Conservation (phyloP, 2,113 vertebrate species). For the Pandion haliaetus region DNA sequence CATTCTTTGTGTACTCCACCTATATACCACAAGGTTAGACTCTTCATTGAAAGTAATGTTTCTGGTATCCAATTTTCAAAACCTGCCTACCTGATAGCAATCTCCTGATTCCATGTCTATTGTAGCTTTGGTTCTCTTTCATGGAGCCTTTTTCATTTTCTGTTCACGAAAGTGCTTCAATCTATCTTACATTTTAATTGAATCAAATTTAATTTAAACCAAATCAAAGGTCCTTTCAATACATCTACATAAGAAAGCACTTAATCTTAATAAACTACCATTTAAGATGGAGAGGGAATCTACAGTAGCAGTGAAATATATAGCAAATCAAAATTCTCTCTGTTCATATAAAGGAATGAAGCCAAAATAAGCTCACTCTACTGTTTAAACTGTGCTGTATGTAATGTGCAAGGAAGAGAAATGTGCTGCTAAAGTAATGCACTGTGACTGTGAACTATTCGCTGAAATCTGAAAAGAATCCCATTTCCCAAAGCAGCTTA, state of each 20-base stretch:
- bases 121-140: not conserved
- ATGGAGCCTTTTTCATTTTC: slow-evolving; percentile 26
- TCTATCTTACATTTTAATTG: slow-evolving; percentile 71
- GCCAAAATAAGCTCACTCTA: slow-evolving; percentile 65
- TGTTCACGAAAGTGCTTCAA: slow-evolving; percentile 59
- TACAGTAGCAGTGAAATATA: slow-evolving; percentile 63
- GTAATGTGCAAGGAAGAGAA: slow-evolving; percentile 61
- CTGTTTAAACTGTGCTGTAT: slow-evolving; percentile 50
- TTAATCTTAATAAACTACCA: slow-evolving; percentile 77
- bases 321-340: slow-evolving; percentile 73
- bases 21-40: not conserved
- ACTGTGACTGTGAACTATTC: slow-evolving; percentile 47
- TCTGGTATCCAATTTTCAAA: slow-evolving; percentile 5
- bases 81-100: not conserved
- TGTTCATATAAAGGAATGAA: slow-evolving; percentile 61
- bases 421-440: slow-evolving; percentile 52
- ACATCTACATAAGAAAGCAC: slow-evolving; percentile 73
- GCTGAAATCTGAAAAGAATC: slow-evolving; percentile 57
- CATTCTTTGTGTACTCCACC: not conserved
- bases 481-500: slow-evolving; percentile 54
- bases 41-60: not conserved
- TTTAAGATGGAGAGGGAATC: slow-evolving; percentile 68
- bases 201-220: slow-evolving; percentile 77
- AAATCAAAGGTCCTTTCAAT: slow-evolving; percentile 72
- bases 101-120: not conserved